These are phyloP conservation scores for Pseudopodoces humilis DNA, from an alignment of 2,113 vertebrate genomes.

Conservation along the genomic window DNA sequence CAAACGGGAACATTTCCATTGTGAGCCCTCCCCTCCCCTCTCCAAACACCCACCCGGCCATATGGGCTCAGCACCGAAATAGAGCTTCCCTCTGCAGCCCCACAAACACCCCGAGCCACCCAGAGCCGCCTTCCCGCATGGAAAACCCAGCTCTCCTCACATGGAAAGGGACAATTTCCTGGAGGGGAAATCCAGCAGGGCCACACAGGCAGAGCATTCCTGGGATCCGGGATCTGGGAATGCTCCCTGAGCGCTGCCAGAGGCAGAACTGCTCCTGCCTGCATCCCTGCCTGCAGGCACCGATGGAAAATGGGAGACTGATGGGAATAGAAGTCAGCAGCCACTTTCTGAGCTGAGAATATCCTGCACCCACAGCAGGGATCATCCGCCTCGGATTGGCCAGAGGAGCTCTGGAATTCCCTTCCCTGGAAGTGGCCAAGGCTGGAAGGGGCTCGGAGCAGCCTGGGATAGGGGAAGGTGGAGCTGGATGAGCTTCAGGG, in stretches of 20 bases:
- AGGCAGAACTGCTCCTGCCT: not conserved
- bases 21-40: not conserved
- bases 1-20: not conserved
- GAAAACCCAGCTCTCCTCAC: fast-evolving
- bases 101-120: not conserved
- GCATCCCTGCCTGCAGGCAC: not conserved
- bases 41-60: slow-evolving; percentile 29
- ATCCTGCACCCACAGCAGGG: fast-evolving
- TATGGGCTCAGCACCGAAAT: not conserved
- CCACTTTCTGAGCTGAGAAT: not conserved
- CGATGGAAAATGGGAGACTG: fast-evolving
- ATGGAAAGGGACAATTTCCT: fast-evolving
- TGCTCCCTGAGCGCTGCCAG: not conserved
- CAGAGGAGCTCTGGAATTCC: not conserved
- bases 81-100: not conserved
- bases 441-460: not conserved
- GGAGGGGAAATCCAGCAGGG: fast-evolving
- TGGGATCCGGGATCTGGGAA: fast-evolving
- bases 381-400: fast-evolving
- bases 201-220: fast-evolving
- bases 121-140: not conserved
- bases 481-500: not conserved
- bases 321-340: not conserved
- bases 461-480: not conserved
- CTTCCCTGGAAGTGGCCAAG: not conserved